Conservation (phyloP, 35 echinoderm and acorn worm genomes). For the Ptychodera flava region DNA sequence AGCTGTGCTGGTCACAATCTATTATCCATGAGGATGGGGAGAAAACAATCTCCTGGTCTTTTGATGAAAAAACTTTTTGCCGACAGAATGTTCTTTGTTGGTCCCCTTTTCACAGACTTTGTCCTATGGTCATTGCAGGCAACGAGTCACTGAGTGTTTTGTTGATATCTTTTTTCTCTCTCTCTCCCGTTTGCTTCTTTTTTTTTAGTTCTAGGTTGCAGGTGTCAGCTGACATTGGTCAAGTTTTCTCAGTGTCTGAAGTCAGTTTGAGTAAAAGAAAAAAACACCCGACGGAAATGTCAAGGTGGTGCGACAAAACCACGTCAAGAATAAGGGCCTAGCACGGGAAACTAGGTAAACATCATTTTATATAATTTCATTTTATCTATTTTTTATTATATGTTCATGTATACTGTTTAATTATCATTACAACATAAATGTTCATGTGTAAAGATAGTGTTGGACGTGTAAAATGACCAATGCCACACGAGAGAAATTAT, state of each 20-base stretch:
- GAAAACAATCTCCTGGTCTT: not conserved
- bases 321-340: no score
- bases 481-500: not conserved
- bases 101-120: no score
- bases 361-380: no score
- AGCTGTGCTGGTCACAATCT: not conserved
- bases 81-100: not conserved
- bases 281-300: no score
- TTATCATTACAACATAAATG: not conserved
- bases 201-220: not conserved
- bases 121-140: no score
- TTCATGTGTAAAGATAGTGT: not conserved
- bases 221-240: no score
- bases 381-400: no score
- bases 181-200: not conserved
- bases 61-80: not conserved
- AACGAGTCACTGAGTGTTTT: not conserved
- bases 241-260: no score
- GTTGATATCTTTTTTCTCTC: not conserved
- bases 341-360: no score
- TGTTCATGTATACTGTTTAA: no score
- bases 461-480: not conserved
- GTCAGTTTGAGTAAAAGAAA: no score
- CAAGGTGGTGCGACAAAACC: no score
- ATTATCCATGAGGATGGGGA: not conserved